These are phyloP conservation scores for Glyptemys insculpta DNA, from an alignment of 2,797 vertebrate species.

Conservation along the genomic window DNA sequence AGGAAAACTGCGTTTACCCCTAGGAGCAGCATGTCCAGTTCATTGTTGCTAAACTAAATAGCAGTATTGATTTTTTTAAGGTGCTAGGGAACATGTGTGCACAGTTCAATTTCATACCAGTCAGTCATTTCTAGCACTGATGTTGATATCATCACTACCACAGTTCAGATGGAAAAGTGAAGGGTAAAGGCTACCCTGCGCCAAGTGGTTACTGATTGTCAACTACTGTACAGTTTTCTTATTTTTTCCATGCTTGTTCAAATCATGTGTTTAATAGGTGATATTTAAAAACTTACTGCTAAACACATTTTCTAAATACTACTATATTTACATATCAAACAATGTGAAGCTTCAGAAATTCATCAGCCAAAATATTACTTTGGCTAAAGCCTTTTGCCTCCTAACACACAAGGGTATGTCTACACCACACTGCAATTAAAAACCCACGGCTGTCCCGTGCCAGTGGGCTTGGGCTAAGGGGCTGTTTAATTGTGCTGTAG, in stretches of 20 bases:
- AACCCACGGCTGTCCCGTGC: no score
- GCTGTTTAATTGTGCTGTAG: not conserved
- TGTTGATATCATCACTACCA: not conserved
- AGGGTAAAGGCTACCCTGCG: not conserved
- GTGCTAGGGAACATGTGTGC: not conserved
- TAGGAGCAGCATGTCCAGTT: not conserved
- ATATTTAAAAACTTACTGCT: not conserved
- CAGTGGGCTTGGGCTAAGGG: not conserved
- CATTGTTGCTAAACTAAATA: slow-evolving; percentile 20
- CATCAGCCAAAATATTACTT: not conserved
- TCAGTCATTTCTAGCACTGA: slow-evolving; percentile 8
- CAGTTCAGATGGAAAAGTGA: not conserved
- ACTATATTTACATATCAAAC: not conserved
- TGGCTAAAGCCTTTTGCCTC: accelerated
- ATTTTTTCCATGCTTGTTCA: not conserved
- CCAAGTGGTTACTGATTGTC: not conserved
- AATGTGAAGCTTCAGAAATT: not conserved
- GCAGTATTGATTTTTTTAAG: slow-evolving; percentile 19
- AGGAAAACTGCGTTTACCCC: not conserved
- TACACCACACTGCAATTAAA: no score
- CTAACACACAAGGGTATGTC: not conserved
- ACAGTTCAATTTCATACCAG: slow-evolving; percentile 1
- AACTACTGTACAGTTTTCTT: not conserved
- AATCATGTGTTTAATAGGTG: not conserved
- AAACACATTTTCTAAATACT: not conserved